A percentile compares a stretch with the other conserved stretches of the same genome.
Conservation (phyloP, 2,113 vertebrate genomes). For the Rousettus leschenaultii region DNA sequence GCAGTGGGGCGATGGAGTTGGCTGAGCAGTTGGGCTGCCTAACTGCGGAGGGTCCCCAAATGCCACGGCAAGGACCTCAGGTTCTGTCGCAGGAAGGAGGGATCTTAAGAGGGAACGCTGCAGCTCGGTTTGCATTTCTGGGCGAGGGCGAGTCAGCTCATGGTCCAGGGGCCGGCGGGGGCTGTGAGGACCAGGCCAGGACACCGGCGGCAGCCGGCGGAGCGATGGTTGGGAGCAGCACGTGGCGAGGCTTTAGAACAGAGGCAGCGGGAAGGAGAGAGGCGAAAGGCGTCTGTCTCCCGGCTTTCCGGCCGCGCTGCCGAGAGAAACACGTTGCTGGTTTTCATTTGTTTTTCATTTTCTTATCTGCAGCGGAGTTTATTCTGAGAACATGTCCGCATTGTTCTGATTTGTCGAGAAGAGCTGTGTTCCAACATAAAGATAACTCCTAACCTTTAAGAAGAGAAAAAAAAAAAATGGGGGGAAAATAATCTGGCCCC, state of each 20-base stretch:
- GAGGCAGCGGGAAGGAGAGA: background rate
- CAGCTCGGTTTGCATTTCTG: background rate
- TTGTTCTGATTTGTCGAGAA: background rate
- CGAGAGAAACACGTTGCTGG: background rate
- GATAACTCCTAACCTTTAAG: background rate
- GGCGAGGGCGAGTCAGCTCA: background rate
- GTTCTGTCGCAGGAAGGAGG: background rate
- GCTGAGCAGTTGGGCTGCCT: background rate
- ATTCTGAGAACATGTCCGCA: background rate
- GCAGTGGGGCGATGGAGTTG: background rate
- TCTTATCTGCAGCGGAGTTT: background rate
- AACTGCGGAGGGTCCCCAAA: background rate
- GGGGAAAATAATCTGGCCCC: background rate
- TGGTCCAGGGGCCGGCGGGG: background rate
- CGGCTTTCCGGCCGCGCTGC: background rate
- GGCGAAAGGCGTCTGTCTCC: background rate
- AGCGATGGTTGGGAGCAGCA: background rate
- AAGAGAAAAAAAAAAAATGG: background rate
- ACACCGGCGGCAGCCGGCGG: background rate
- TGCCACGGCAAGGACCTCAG: background rate
- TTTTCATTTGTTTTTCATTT: background rate
- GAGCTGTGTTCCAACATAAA: background rate
- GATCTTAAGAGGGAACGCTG: background rate
- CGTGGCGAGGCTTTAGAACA: background rate
- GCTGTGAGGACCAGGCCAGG: background rate